Percentiles rank a stretch among this genome's conserved stretches.
Evolutionary conservation across 2,888 invertebrate species (phyloP).

Genomic region (Plagiodera versicolora): DNA sequence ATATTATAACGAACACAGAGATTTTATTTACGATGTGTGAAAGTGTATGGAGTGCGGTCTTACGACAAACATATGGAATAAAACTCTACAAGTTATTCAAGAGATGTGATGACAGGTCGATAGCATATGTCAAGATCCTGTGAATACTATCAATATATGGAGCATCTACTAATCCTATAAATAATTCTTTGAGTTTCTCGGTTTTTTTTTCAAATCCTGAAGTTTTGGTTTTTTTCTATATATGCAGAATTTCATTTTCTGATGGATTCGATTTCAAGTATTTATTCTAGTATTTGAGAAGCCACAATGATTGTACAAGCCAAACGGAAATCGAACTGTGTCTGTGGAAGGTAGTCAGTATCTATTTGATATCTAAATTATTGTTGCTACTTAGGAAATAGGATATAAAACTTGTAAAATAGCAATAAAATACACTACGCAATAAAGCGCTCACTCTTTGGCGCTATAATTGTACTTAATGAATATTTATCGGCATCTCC

Average conservation of each 20-base stretch:
- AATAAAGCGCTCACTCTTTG: slow-evolving; percentile 55
- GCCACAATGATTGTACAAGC: too few species aligned
- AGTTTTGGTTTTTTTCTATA: too few species aligned
- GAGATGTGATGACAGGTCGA: slow-evolving; percentile 27
- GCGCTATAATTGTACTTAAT: slow-evolving; percentile 57
- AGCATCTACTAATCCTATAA: too few species aligned
- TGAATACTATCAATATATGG: background rate
- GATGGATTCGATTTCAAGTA: too few species aligned
- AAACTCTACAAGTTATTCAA: slow-evolving; percentile 25
- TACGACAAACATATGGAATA: slow-evolving; percentile 24
- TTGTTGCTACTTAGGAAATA: slow-evolving; percentile 20
- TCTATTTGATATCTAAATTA: slow-evolving; percentile 29
- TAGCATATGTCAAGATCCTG: slow-evolving; percentile 20
- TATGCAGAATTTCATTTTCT: too few species aligned
- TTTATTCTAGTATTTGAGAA: too few species aligned
- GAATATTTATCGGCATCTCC: slow-evolving; percentile 56
- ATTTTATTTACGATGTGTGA: slow-evolving; percentile 21
- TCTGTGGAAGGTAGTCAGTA: slow-evolving; percentile 6
- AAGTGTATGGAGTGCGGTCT: slow-evolving; percentile 19
- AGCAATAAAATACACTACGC: slow-evolving; percentile 55
- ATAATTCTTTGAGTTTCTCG: too few species aligned
- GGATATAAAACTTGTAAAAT: slow-evolving; percentile 48
- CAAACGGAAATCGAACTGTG: too few species aligned
- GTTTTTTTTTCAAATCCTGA: too few species aligned
- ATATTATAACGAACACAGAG: slow-evolving; percentile 11